Base-by-base conservation (phyloP, 2,113 vertebrate species). In the Rhabdomys dilectus region DNA sequence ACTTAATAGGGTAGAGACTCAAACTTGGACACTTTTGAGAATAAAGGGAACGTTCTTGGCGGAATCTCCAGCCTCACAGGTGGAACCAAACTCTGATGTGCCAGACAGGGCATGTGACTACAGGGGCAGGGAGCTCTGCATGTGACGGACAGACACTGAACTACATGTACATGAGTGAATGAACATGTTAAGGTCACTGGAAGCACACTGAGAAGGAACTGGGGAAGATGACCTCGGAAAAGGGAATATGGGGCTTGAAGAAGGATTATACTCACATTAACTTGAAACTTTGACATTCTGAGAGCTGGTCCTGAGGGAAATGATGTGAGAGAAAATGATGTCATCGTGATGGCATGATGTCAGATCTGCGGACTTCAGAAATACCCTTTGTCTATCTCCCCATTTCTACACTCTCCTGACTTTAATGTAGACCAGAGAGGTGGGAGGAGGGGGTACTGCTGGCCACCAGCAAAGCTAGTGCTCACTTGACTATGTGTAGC, bases 311-410 rank as follows among this genome's bases (percentile, higher is more conserved):
- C 45, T 70, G 34, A 86, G 9, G 10, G 11, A 48, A 5, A 0
- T 16, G 3, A 45, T n/a, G 80, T 86, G 53, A 87, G 97, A 80
- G 68, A 94, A 53, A 91, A 26, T 87, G n/a, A 87, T 22, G 9
- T 62, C 34, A 58, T 60, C 58, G 8, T 7, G 36, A 51, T 51
- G 48, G 5, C 48, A 11, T 51, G 51, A 51, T 51, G 51, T 53
- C 21, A 70, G 58, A 26, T 60, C 60, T 95, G 29, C 3, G 39
- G 19, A 87, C 19, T 56, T 85, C 3, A 58, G 17, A 36, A 89
- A 53, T 82, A 68, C 53, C 73, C 26, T 34, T 45, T 78, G 24
- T 11, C 62, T 2, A 82, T 60, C 36, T 89, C 85, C 31, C 82
- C 85, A 29, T 39, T 56, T 73, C 51, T 76, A 45, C 24, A 19